phyloP scores from a whole-genome alignment of 2,113 vertebrate genomes.

The Pimephales promelas region DNA sequence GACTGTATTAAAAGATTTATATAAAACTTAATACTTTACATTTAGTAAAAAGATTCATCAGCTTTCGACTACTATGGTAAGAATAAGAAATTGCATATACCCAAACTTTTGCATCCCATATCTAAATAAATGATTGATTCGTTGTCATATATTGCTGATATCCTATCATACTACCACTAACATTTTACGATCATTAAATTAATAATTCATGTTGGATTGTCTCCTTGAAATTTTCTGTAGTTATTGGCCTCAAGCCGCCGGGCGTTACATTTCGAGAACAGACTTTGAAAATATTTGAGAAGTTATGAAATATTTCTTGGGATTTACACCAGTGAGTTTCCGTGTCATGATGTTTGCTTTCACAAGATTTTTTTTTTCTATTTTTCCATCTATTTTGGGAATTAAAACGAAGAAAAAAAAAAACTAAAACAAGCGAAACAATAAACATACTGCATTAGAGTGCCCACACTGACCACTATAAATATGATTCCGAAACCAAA shows the following conservation, averaged over 20 bases:
- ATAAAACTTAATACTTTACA: conserved; percentile 79
- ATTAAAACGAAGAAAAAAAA: conserved; percentile 21
- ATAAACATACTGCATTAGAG: conserved; percentile 53
- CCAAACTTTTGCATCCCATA: conserved; percentile 78
- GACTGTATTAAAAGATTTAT: conserved; percentile 81
- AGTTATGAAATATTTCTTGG: conserved; percentile 66
- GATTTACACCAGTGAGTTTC: conserved; percentile 88
- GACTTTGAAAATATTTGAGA: conserved; percentile 51
- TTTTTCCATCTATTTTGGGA: conserved; percentile 78
- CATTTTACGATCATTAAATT: conserved; percentile 61
- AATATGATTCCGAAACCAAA: conserved; percentile 76
- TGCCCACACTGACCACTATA: conserved; percentile 83
- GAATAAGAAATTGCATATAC: conserved; percentile 85
- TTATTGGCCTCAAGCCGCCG: conserved; percentile 53
- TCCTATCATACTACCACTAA: conserved; percentile 65
- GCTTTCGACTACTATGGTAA: conserved; percentile 70
- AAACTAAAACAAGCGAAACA: conserved; percentile 36
- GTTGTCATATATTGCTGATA: conserved; percentile 78
- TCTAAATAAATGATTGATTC: conserved; percentile 70
- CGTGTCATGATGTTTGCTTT: conserved; percentile 89
- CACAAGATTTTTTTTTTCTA: conserved; percentile 70
- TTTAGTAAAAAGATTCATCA: conserved; percentile 77
- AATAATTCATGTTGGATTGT: conserved; percentile 74
- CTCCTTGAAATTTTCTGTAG: conserved; percentile 66
- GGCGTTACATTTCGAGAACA: conserved; percentile 55